Percentiles rank a stretch among this genome's conserved stretches.
Evolutionary conservation across 2,113 vertebrate species (phyloP).

Genomic region (Melierax canorus): DNA sequence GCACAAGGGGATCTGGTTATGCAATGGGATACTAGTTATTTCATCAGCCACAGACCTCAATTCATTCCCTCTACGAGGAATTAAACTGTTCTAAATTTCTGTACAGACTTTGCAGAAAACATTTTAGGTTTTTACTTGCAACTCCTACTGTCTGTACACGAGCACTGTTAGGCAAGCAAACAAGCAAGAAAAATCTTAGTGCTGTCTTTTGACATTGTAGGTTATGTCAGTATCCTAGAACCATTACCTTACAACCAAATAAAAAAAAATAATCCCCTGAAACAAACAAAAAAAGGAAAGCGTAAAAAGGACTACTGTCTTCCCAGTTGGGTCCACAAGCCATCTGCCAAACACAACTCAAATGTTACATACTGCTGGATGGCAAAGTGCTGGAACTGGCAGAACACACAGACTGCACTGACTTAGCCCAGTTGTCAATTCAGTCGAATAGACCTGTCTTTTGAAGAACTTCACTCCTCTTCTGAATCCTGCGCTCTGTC

Average conservation of each 20-base stretch:
- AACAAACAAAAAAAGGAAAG: background rate
- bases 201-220: background rate
- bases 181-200: background rate
- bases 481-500: background rate
- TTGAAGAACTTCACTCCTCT: background rate
- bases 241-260: background rate
- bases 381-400: background rate
- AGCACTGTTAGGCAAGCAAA: background rate
- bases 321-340: background rate
- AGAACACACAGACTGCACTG: background rate
- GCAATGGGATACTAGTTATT: conserved; percentile 26
- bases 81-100: background rate
- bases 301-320: background rate
- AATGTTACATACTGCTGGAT: background rate
- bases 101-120: background rate
- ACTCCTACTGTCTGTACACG: background rate
- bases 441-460: background rate
- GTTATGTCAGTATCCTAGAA: background rate
- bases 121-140: background rate
- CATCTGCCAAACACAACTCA: background rate
- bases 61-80: background rate
- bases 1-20: background rate
- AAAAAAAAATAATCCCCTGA: background rate
- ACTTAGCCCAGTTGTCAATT: background rate
- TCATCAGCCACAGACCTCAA: conserved; percentile 22